Evolutionary conservation across 2,888 invertebrate species (phyloP).

Genomic region (Oxycera nigricornis): DNA sequence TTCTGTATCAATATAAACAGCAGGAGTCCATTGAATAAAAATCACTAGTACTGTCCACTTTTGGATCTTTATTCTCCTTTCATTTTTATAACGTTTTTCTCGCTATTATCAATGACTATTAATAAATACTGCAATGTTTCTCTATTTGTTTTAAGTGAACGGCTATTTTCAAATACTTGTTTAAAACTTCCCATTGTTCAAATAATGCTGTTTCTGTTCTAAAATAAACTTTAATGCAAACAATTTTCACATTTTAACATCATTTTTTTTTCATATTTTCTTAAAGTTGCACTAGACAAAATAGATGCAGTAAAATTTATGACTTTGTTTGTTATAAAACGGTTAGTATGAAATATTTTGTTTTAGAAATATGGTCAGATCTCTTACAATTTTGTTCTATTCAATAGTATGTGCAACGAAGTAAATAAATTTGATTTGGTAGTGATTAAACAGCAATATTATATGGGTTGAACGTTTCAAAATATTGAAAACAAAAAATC

Average conservation of each 20-base stretch:
- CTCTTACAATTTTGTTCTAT: neutral
- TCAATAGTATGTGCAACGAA: conserved; percentile 19
- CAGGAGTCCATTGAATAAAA: neutral
- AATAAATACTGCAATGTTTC: conserved; percentile 38
- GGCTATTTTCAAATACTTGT: conserved; percentile 20
- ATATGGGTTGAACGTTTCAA: neutral
- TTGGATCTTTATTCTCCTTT: conserved; percentile 24
- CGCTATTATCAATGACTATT: conserved; percentile 33
- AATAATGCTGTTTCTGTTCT: neutral
- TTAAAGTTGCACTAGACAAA: neutral
- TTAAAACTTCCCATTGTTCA: conserved; percentile 20
- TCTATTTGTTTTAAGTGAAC: conserved; percentile 25
- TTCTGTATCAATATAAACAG: too few species aligned
- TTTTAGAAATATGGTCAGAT: neutral
- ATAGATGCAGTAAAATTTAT: neutral
- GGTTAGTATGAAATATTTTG: neutral
- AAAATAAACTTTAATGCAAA: too few species aligned
- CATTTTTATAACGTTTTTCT: conserved; percentile 28
- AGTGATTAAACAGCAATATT: conserved; percentile 11
- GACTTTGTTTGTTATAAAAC: conserved; percentile 7
- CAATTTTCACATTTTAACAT: conserved; percentile 32
- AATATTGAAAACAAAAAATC: conserved; percentile 29
- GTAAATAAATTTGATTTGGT: neutral
- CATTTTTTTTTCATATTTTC: conserved; percentile 38
- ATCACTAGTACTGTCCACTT: neutral